Evolutionary conservation across 2,113 vertebrate species (phyloP).

Genomic region (Pardalotus punctatus): DNA sequence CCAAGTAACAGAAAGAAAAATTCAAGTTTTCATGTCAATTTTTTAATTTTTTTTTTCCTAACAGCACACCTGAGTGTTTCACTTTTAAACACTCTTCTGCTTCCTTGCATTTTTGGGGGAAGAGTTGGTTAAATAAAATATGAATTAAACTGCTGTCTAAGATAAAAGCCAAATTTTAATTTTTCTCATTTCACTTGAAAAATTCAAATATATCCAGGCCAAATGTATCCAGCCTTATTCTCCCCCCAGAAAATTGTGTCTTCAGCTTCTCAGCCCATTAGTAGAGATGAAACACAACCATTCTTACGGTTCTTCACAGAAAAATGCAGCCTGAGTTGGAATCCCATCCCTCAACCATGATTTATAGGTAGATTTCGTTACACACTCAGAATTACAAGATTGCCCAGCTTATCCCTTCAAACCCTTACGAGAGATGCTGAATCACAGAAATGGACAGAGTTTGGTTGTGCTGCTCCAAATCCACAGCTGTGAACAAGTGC

Average conservation of each 20-base stretch:
- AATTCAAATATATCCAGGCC: background rate
- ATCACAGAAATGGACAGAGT: background rate
- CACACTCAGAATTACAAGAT: background rate
- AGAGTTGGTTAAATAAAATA: background rate
- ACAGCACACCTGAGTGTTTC: accelerated
- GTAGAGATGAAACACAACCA: background rate
- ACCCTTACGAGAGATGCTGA: background rate
- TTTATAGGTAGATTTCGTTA: background rate
- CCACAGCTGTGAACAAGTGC: background rate
- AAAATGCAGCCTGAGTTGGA: background rate
- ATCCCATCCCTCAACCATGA: background rate
- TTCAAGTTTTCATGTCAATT: background rate
- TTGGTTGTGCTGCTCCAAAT: background rate
- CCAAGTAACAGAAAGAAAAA: background rate
- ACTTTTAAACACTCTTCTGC: background rate
- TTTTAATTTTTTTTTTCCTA: background rate
- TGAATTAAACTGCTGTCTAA: background rate
- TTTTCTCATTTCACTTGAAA: background rate
- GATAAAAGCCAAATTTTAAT: background rate
- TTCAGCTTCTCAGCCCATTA: background rate
- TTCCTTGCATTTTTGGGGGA: accelerated
- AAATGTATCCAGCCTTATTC: background rate
- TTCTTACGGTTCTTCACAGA: background rate
- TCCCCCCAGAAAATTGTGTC: accelerated
- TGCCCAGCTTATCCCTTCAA: background rate